These are phyloP conservation scores for Cottoperca gobio DNA, from an alignment of 2,797 vertebrate species.

Conservation along the genomic window DNA sequence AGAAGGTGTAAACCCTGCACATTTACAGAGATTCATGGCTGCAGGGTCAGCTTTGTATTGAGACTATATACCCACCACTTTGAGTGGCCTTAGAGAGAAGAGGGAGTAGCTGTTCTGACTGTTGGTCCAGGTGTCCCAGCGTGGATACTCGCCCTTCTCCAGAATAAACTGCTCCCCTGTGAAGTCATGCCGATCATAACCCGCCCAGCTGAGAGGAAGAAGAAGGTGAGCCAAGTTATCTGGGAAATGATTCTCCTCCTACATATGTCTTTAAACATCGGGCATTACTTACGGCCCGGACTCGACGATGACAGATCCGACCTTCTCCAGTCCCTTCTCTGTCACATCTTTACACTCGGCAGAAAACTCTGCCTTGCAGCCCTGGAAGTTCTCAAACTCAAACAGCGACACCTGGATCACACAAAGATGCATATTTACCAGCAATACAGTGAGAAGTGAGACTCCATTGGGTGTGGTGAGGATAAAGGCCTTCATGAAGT, in stretches of 20 bases:
- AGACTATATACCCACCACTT: conserved; percentile 64
- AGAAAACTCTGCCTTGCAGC: conserved; percentile 86
- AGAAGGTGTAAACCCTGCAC: background rate
- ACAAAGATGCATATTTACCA: fast-evolving
- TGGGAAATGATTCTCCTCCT: background rate
- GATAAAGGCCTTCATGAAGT: background rate
- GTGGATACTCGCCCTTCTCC: conserved; percentile 94
- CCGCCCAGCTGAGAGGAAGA: conserved; percentile 85
- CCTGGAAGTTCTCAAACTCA: conserved; percentile 93
- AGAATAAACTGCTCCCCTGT: conserved; percentile 91
- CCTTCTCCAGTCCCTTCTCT: conserved; percentile 90
- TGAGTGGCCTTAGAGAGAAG: conserved; percentile 89
- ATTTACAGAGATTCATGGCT: background rate
- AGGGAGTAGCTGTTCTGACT: conserved; percentile 90
- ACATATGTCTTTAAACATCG: background rate
- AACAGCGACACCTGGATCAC: conserved; percentile 85
- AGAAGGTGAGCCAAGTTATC: background rate
- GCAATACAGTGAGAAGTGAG: too few relatives aligned
- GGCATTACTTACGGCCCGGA: conserved; percentile 90
- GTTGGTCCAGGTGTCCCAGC: conserved; percentile 95
- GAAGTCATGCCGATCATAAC: conserved; percentile 86
- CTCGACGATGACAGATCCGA: conserved; percentile 92
- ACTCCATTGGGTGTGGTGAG: background rate
- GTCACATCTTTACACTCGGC: conserved; percentile 89
- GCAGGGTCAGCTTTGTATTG: background rate